Evolutionary conservation across 2,797 vertebrate genomes (phyloP), one percentile per base, ranked within the genome.

Genomic region (Bufotes viridis): DNA sequence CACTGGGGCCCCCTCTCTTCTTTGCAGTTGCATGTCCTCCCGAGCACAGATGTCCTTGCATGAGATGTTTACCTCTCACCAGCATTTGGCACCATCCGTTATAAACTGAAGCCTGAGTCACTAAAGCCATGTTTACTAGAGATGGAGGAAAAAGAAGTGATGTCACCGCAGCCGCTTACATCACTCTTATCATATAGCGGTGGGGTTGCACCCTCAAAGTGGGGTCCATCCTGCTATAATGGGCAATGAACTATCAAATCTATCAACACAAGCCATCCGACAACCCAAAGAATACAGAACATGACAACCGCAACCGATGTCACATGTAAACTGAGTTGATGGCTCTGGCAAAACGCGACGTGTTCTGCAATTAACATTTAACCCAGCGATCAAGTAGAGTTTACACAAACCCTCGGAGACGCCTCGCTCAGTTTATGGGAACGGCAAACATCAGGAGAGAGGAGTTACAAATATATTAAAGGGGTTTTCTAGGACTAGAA

Each of bases 61-160:
- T 26, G 63, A 57, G 6, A 69, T 88, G 87, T 88, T 88, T 88
- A 88, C n/a, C 58, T 29, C 11, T 57, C 72, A 69, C 63, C 20
- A 78, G 49, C 20, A 57, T 78, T 53, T 65, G 20, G 82, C 7
- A 63, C 63, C 17, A 53, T 75, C 1, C 1, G 49, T 55, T 58
- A 20, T 57, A 82, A 53, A 61, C 53, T 67, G 61, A 14, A 42
- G 76, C 34, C 69, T 83, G 81, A 83, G 34, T 87, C 79, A 82
- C 57, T 67, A 58, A 78, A 42, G n/a, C 60, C 42, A 7, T 83
- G 61, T 83, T 87, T 87, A 87, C 81, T 53, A 53, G 22, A 70
- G 70, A 53, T 26, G 34, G 10, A 17, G 29, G 15, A 14, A 49
- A 49, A 34, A 57, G 1, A 18, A 20, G 51, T 70, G 81, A 79